phyloP scores from a whole-genome alignment of 2,888 invertebrate species.

The Entomobrya proxima region DNA sequence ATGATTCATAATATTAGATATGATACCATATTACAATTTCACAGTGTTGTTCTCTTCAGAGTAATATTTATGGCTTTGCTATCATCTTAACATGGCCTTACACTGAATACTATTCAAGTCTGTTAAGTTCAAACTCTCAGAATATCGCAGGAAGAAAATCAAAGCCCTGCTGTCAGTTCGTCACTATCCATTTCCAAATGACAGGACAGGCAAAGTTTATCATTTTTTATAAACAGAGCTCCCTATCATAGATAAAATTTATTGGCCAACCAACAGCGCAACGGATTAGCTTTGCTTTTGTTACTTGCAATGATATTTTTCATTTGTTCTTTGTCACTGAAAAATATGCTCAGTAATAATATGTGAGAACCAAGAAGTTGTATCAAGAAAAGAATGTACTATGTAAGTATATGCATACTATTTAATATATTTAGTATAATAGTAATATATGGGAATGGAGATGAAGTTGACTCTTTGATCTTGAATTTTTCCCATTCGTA shows the following conservation, averaged over 20 bases:
- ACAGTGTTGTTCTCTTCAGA: too few relatives aligned
- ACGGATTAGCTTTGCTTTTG: neutral
- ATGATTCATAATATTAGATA: too few relatives aligned
- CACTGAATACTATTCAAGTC: too few relatives aligned
- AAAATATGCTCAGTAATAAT: too few relatives aligned
- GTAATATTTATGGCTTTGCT: too few relatives aligned
- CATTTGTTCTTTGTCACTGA: too few relatives aligned
- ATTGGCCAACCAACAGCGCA: neutral
- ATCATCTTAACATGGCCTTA: too few relatives aligned
- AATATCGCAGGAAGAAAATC: neutral
- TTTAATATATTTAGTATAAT: neutral
- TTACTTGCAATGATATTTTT: neutral
- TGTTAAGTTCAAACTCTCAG: too few relatives aligned
- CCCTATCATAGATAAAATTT: neutral
- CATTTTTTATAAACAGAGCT: neutral
- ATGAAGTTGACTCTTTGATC: constrained; percentile 45
- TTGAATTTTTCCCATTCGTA: constrained; percentile 54
- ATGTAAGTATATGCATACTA: neutral
- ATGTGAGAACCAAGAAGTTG: too few relatives aligned
- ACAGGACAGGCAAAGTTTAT: neutral
- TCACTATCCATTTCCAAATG: neutral
- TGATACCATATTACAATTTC: too few relatives aligned
- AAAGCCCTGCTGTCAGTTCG: neutral
- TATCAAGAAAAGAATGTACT: too few relatives aligned
- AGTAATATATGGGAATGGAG: neutral